phyloP scores from a whole-genome alignment of 2,888 invertebrate genomes.

The Steromphala cineraria region DNA sequence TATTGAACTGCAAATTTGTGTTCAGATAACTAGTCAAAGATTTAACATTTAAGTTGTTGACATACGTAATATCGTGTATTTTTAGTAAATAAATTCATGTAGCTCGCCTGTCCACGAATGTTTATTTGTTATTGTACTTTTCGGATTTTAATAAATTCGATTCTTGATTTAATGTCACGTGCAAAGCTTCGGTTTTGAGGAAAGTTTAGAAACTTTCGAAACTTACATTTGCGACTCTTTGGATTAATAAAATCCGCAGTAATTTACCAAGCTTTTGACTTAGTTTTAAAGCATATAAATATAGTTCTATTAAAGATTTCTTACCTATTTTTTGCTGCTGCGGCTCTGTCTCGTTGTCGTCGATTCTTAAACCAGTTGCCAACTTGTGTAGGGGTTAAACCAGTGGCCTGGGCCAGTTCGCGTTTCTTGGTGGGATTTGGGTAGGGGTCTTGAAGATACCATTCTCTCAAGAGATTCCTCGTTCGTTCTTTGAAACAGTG shows the following conservation, averaged over 20 bases:
- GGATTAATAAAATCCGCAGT: background rate
- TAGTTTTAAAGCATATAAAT: background rate
- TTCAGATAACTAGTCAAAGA: too few relatives aligned
- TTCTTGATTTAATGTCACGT: background rate
- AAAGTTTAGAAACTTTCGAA: background rate
- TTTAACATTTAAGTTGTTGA: too few relatives aligned
- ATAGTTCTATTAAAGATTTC: background rate
- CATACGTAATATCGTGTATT: too few relatives aligned
- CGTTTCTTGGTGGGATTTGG: slow-evolving; percentile 95
- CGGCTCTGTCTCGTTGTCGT: slow-evolving; percentile 90
- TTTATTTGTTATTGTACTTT: background rate
- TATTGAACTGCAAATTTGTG: background rate
- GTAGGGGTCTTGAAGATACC: slow-evolving; percentile 89
- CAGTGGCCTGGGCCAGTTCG: slow-evolving; percentile 92
- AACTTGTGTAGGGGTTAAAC: slow-evolving; percentile 93
- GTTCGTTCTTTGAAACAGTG: slow-evolving; percentile 97
- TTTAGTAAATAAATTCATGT: too few relatives aligned
- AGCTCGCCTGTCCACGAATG: too few relatives aligned
- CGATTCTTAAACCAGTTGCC: slow-evolving; percentile 96
- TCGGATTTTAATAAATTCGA: background rate
- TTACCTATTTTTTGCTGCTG: slow-evolving; percentile 97
- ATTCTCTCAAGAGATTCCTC: slow-evolving; percentile 93
- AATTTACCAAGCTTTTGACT: background rate
- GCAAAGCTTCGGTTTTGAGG: background rate
- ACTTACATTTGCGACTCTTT: background rate